A percentile compares a stretch with the other conserved stretches of the same genome.
Conservation (phyloP, 2,797 vertebrate genomes). For the Rhabdomys pumilio region DNA sequence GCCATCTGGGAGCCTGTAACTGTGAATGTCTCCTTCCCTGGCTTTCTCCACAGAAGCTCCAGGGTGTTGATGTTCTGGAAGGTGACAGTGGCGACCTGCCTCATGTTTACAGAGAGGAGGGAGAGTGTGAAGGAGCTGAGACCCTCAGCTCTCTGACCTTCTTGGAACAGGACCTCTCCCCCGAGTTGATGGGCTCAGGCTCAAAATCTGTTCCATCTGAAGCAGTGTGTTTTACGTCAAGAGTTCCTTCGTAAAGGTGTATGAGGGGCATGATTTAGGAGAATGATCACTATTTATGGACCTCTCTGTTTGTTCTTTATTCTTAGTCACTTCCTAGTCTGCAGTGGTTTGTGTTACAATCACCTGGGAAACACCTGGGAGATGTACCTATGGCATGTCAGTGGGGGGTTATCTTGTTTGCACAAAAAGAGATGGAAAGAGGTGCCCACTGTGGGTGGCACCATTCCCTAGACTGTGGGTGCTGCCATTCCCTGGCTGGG, state of each 20-base stretch:
- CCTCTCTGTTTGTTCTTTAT: background rate
- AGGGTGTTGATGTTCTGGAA: background rate
- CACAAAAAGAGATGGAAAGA: no score
- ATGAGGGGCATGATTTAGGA: background rate
- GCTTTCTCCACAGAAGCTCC: constrained; percentile 75
- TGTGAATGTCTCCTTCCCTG: background rate
- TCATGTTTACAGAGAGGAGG: constrained; percentile 88
- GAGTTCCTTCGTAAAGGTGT: background rate
- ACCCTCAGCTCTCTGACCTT: constrained; percentile 87
- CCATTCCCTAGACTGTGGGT: background rate
- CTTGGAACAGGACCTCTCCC: constrained; percentile 69
- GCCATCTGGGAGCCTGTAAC: fast-evolving
- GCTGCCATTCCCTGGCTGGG: background rate
- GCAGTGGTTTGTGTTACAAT: background rate
- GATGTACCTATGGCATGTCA: background rate
- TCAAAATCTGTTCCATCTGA: constrained; percentile 88
- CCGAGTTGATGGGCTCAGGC: constrained; percentile 89
- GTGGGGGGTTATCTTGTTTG: no score
- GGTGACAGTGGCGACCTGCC: constrained; percentile 66
- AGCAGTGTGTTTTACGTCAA: constrained; percentile 74
- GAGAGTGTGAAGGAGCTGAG: constrained; percentile 75
- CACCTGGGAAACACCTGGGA: background rate
- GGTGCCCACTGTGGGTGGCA: background rate
- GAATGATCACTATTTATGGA: background rate
- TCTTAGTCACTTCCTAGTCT: background rate